These are phyloP conservation scores for Penelope pileata DNA, from an alignment of 2,113 vertebrate species.

Conservation along the genomic window DNA sequence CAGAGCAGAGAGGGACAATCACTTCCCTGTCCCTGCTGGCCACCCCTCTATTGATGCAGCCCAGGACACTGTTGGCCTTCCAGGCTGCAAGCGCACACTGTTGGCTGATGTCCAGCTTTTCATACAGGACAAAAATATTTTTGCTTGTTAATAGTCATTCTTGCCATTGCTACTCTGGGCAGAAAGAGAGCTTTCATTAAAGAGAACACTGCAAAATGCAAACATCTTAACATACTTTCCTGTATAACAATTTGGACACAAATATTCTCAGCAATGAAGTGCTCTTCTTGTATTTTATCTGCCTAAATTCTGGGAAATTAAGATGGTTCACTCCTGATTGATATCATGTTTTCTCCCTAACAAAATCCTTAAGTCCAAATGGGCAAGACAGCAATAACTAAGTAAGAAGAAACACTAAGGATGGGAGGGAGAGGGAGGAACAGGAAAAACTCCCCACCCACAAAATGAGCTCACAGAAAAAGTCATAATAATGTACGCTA, in stretches of 20 bases:
- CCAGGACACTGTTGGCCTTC: no score
- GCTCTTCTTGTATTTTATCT: neutral
- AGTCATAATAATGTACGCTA: neutral
- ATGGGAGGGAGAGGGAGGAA: neutral
- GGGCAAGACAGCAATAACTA: neutral
- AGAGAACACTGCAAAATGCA: neutral
- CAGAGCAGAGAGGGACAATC: no score
- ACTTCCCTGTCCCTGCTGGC: no score
- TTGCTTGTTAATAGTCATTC: neutral
- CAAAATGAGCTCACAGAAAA: neutral
- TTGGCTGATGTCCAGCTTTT: no score
- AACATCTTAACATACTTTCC: neutral
- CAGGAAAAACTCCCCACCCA: accelerated
- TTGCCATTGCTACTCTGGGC: neutral
- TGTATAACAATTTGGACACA: neutral
- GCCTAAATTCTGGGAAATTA: neutral
- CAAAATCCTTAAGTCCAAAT: neutral
- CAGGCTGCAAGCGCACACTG: no score
- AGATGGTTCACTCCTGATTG: neutral
- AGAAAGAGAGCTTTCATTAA: neutral
- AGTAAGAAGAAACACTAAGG: neutral
- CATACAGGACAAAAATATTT: neutral
- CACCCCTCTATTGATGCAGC: no score
- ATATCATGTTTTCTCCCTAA: neutral
- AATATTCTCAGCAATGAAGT: neutral